Percentiles rank a stretch among this genome's conserved stretches.
phyloP scores from a whole-genome alignment of 1,140 invertebrate species.

The Eumaeus atala region DNA sequence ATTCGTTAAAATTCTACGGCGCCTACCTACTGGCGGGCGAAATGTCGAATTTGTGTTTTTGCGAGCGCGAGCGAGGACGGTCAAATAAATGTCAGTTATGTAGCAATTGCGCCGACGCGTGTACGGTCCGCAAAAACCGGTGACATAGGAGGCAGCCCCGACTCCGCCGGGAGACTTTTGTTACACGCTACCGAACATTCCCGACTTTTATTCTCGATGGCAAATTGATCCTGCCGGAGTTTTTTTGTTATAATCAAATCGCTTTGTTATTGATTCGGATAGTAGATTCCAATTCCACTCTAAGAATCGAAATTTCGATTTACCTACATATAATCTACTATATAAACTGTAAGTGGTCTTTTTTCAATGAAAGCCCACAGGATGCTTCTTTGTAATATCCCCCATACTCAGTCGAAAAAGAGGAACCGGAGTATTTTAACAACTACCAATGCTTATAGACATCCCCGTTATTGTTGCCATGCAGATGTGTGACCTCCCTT shows the following conservation, averaged over 20 bases:
- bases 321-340: no score
- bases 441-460: no score
- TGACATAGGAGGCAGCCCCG: slow-evolving; percentile 40
- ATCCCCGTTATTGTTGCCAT: no score
- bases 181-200: slow-evolving; percentile 35
- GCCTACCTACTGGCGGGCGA: slow-evolving; percentile 37
- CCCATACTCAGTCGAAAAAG: no score
- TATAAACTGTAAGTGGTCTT: no score
- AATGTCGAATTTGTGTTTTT: slow-evolving; percentile 52
- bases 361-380: no score
- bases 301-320: no score
- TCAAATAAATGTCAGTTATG: slow-evolving; percentile 53
- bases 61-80: slow-evolving; percentile 41
- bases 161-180: slow-evolving; percentile 39
- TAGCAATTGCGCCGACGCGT: slow-evolving; percentile 43
- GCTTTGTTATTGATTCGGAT: slow-evolving; percentile 15
- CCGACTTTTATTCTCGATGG: slow-evolving; percentile 23
- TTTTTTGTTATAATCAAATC: slow-evolving; percentile 9
- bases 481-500: no score
- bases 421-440: no score
- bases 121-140: slow-evolving; percentile 35
- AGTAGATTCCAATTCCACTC: slow-evolving; percentile 6
- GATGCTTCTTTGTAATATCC: no score
- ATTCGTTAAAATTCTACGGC: slow-evolving; percentile 47
- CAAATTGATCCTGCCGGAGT: slow-evolving; percentile 26